Percentiles rank a stretch among this genome's conserved stretches.
Evolutionary conservation across 2,113 vertebrate genomes (phyloP).

Genomic region (Spermophilus dauricus): DNA sequence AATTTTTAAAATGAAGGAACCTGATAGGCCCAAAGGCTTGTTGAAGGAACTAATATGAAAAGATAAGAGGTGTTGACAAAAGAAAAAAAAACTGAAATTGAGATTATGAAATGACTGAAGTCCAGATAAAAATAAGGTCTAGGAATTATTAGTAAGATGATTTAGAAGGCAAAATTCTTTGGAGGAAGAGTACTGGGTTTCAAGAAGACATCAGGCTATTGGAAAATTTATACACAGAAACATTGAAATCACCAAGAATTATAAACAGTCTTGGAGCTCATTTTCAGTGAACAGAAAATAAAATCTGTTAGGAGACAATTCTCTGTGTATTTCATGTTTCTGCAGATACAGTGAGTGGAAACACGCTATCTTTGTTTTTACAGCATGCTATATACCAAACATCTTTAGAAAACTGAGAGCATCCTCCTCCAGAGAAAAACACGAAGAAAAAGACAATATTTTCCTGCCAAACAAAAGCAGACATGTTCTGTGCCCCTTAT

Average conservation of each 20-base stretch:
- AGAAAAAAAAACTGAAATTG: background rate
- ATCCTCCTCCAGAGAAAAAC: background rate
- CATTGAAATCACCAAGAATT: background rate
- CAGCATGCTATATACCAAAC: conserved; percentile 13
- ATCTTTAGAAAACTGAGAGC: conserved; percentile 10
- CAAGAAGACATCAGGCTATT: background rate
- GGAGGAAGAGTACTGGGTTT: background rate
- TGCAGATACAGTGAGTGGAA: background rate
- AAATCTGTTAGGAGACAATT: background rate
- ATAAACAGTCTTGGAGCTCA: background rate
- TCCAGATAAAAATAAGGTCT: background rate
- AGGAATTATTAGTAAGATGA: background rate
- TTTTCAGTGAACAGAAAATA: background rate
- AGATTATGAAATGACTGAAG: background rate
- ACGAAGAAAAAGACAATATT: background rate
- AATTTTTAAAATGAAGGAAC: conserved; percentile 10
- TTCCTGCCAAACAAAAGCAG: background rate
- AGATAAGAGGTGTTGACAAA: background rate
- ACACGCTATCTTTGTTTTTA: background rate
- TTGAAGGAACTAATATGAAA: background rate
- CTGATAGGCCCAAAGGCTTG: background rate
- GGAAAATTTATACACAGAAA: background rate
- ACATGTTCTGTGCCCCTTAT: background rate
- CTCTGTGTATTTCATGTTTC: background rate
- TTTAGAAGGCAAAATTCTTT: background rate